Percentiles rank a stretch among this genome's conserved stretches.
These are phyloP conservation scores for Penaeus monodon DNA, from an alignment of 2,888 invertebrate species.

Conservation along the genomic window DNA sequence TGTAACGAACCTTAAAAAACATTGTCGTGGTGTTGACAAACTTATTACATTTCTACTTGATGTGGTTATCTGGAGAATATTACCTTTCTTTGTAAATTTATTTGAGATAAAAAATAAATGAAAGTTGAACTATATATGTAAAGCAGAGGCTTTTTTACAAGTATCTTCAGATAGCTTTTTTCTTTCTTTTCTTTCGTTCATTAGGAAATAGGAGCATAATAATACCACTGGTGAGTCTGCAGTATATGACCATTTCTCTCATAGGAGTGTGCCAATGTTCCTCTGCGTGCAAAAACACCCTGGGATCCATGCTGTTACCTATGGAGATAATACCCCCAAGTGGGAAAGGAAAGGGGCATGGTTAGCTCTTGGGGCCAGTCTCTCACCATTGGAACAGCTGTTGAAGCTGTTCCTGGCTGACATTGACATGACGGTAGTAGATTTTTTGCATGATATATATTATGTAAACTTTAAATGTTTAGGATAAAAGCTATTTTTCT, in stretches of 20 bases:
- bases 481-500: too few species aligned
- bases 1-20: too few species aligned
- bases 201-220: background rate
- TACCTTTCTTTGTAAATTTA: too few species aligned
- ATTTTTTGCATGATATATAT: background rate
- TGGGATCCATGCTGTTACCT: constrained; percentile 66
- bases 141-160: too few species aligned
- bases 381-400: constrained; percentile 66
- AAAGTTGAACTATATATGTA: too few species aligned
- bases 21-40: too few species aligned
- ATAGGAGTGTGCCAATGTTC: constrained; percentile 67
- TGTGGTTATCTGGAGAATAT: too few species aligned
- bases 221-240: background rate
- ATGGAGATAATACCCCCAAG: constrained; percentile 66
- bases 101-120: too few species aligned
- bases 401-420: constrained; percentile 60
- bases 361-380: constrained; percentile 63
- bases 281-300: constrained; percentile 66
- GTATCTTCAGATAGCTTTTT: too few species aligned
- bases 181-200: background rate
- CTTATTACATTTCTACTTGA: too few species aligned
- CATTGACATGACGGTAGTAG: constrained; percentile 62
- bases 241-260: constrained; percentile 52
- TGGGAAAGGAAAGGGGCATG: constrained; percentile 59
- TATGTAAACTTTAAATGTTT: too few species aligned